phyloP scores from a whole-genome alignment of 2,797 vertebrate genomes.

The Gymnothorax reevesii region DNA sequence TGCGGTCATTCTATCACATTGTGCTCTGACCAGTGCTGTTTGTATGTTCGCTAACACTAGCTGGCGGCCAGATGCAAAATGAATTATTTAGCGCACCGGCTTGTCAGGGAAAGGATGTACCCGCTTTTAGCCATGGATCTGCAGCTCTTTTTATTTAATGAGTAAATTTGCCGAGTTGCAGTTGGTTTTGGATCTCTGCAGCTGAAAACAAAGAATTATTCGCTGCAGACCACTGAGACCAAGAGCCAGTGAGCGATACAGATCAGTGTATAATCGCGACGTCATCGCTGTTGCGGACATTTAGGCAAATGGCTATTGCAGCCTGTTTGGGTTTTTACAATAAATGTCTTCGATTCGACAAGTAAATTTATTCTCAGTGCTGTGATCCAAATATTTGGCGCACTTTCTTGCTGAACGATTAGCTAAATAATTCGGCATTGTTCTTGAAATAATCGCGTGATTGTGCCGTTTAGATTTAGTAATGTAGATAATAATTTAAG shows the following conservation, averaged over 20 bases:
- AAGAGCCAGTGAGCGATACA: constrained; percentile 27
- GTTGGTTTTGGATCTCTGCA: background rate
- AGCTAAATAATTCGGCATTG: background rate
- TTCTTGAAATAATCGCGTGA: background rate
- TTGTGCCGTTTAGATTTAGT: background rate
- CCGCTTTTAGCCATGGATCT: constrained; percentile 5
- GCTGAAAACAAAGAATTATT: constrained; percentile 10
- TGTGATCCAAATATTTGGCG: background rate
- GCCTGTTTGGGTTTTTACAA: background rate
- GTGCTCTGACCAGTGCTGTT: constrained; percentile 32
- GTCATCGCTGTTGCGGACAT: constrained; percentile 27
- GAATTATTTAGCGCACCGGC: background rate
- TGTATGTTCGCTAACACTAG: constrained; percentile 26
- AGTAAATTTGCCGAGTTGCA: constrained; percentile 1
- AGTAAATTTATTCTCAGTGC: background rate
- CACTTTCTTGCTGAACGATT: background rate
- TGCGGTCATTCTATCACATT: constrained; percentile 36
- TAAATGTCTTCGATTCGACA: background rate
- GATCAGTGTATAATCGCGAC: constrained; percentile 31
- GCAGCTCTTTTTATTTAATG: constrained; percentile 7
- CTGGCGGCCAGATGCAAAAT: constrained; percentile 19
- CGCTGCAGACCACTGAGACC: constrained; percentile 23
- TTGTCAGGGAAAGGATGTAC: background rate
- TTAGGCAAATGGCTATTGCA: background rate
- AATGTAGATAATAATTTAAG: background rate